phyloP scores from a whole-genome alignment of 2,888 invertebrate genomes.

The Caenorhabditis zanzibari region DNA sequence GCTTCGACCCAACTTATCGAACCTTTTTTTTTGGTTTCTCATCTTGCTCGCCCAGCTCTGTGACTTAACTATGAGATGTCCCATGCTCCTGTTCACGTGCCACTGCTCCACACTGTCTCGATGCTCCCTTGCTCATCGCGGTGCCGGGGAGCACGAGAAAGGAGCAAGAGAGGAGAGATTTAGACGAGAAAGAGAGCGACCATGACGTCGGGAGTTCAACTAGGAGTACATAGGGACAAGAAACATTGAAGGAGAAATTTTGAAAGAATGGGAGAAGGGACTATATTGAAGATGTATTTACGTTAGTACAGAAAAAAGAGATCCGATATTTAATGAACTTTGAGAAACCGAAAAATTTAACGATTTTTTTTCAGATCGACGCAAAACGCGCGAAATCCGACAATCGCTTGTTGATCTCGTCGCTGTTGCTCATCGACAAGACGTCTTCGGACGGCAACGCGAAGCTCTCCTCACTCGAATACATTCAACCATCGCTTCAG shows the following conservation, averaged over 20 bases:
- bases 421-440: slow-evolving; percentile 72
- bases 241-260: neutral
- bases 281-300: too few relatives aligned
- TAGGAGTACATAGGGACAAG: neutral
- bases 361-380: slow-evolving; percentile 63
- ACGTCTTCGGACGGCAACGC: slow-evolving; percentile 71
- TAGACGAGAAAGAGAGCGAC: slow-evolving; percentile 19
- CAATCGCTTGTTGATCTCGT: slow-evolving; percentile 69
- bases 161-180: slow-evolving; percentile 1
- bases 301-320: too few relatives aligned
- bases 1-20: too few relatives aligned
- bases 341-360: neutral
- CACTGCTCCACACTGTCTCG: slow-evolving; percentile 34
- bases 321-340: too few relatives aligned
- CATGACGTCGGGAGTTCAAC: slow-evolving; percentile 32
- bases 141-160: slow-evolving; percentile 8
- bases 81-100: neutral
- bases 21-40: slow-evolving; percentile 23
- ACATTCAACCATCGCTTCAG: slow-evolving; percentile 62
- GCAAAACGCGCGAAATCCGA: slow-evolving; percentile 70
- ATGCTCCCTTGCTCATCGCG: slow-evolving; percentile 3
- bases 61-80: too few relatives aligned
- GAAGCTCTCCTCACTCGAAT: slow-evolving; percentile 51
- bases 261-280: neutral
- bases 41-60: too few relatives aligned